These are phyloP conservation scores for Petrocephalus sullivani DNA, from an alignment of 2,797 vertebrate genomes.

Conservation along the genomic window DNA sequence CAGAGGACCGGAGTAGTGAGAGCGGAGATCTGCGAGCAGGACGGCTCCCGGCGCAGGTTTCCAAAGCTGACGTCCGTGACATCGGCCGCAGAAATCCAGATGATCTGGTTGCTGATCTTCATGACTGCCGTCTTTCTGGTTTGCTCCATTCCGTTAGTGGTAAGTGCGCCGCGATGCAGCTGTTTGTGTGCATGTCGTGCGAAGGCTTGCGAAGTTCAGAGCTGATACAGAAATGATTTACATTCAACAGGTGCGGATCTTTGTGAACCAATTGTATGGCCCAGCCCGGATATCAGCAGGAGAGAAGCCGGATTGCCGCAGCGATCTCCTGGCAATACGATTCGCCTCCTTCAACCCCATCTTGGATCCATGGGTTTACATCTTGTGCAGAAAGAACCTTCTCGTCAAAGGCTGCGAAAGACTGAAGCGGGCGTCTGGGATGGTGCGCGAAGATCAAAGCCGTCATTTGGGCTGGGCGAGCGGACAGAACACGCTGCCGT, in stretches of 20 bases:
- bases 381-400: conserved; percentile 68
- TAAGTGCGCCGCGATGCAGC: conserved; percentile 39
- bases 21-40: conserved; percentile 51
- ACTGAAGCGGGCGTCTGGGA: conserved; percentile 48
- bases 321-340: conserved; percentile 67
- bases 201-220: not conserved
- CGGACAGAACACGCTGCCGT: conserved; percentile 55
- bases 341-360: conserved; percentile 77
- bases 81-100: conserved; percentile 69
- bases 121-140: conserved; percentile 73
- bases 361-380: conserved; percentile 74
- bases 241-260: conserved; percentile 63
- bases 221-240: conserved; percentile 8
- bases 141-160: conserved; percentile 72
- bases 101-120: conserved; percentile 70
- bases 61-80: conserved; percentile 54
- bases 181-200: not conserved
- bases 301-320: conserved; percentile 53
- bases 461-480: conserved; percentile 48
- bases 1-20: conserved; percentile 58
- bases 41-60: conserved; percentile 58
- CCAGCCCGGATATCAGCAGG: conserved; percentile 59
- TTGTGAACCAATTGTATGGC: conserved; percentile 67
- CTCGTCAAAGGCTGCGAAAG: conserved; percentile 60
- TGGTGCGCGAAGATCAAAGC: conserved; percentile 25